Percentiles rank a stretch among this genome's conserved stretches.
Conservation (phyloP, 2,888 invertebrate genomes). For the Diarsia brunnea region DNA sequence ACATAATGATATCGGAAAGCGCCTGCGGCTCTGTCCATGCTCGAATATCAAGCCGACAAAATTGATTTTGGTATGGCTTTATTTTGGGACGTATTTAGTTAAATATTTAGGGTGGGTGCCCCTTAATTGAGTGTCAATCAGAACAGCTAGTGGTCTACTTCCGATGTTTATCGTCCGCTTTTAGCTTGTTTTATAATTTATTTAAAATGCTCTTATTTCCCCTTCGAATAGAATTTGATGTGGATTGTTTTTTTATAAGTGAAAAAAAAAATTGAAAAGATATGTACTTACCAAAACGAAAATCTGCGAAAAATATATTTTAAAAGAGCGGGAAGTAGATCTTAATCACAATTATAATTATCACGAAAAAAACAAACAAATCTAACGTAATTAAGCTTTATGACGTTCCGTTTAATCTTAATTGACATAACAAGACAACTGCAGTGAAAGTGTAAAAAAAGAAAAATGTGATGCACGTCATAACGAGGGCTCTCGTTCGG, state of each 20-base stretch:
- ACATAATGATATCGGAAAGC: constrained; percentile 63
- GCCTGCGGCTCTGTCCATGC: constrained; percentile 51
- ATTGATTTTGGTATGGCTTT: constrained; percentile 49
- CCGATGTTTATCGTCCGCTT: neutral
- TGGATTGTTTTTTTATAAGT: neutral
- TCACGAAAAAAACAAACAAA: constrained; percentile 17
- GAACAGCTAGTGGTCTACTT: constrained; percentile 22
- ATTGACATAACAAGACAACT: constrained; percentile 54
- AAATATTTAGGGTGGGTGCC: constrained; percentile 35
- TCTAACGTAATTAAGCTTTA: constrained; percentile 30
- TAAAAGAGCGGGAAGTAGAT: neutral
- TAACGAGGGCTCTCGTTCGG: constrained; percentile 68
- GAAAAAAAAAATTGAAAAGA: too few species aligned
- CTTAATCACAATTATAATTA: neutral
- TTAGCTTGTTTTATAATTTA: neutral
- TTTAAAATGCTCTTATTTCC: neutral
- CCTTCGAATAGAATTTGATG: neutral
- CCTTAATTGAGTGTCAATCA: constrained; percentile 47
- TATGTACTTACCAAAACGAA: too few species aligned
- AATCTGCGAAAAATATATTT: neutral
- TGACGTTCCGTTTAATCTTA: constrained; percentile 39
- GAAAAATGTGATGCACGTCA: constrained; percentile 76
- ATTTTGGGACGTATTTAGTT: constrained; percentile 45
- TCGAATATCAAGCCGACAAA: constrained; percentile 52
- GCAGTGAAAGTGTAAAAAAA: constrained; percentile 66